Percentiles rank a stretch among this genome's conserved stretches.
Evolutionary conservation across 2,113 vertebrate genomes (phyloP).

Genomic region (Cettia cetti): DNA sequence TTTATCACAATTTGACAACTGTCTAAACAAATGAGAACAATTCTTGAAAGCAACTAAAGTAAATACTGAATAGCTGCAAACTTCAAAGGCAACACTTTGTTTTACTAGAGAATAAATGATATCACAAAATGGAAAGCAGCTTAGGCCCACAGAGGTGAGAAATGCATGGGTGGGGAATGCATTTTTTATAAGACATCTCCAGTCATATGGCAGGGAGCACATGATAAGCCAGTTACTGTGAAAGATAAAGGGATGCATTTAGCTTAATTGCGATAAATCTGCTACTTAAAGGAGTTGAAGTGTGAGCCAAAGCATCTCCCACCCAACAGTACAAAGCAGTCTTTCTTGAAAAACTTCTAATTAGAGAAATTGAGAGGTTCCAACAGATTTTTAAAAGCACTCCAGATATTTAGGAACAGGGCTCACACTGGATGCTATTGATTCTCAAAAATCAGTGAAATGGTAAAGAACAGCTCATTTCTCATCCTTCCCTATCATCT

Average conservation of each 20-base stretch:
- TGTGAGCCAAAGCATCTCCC: background rate
- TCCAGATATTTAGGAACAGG: background rate
- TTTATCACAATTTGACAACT: background rate
- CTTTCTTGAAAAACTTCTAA: background rate
- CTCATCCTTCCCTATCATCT: background rate
- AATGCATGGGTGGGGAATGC: background rate
- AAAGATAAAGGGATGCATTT: background rate
- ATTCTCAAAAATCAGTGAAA: background rate
- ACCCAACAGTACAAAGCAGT: background rate
- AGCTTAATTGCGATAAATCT: background rate
- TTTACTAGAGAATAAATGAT: background rate
- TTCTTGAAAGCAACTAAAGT: background rate
- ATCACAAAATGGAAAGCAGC: background rate
- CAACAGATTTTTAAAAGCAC: constrained; percentile 1
- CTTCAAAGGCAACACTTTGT: background rate
- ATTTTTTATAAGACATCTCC: background rate
- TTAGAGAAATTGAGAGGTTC: background rate
- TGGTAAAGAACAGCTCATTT: background rate
- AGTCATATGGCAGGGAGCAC: background rate
- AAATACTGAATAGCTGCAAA: background rate
- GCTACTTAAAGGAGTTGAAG: background rate
- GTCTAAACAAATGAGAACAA: background rate
- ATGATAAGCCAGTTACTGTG: background rate
- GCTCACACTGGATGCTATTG: background rate
- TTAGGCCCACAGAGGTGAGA: background rate